Conservation (phyloP, 2,113 vertebrate species). For the Protobothrops flavoviridis region DNA sequence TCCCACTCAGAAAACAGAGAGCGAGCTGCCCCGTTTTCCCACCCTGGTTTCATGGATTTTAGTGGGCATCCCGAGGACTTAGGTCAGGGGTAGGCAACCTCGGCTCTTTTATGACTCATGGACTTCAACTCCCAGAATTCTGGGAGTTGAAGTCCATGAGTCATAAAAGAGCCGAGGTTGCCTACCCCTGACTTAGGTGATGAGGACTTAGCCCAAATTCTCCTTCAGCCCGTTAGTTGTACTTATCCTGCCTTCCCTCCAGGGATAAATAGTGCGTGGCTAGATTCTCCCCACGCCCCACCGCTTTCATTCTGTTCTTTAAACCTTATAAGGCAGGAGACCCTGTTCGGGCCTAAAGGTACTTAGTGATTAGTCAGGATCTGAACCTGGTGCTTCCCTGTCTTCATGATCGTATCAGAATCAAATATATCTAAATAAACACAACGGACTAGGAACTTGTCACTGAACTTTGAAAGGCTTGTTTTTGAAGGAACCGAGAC, state of each 20-base stretch:
- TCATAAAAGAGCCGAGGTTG: too few species aligned
- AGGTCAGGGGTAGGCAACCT: too few species aligned
- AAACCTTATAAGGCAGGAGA: not conserved
- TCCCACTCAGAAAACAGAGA: not conserved
- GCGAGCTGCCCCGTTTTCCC: not conserved
- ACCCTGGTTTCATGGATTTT: not conserved
- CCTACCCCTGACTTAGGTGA: too few species aligned
- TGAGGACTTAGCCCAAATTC: not conserved
- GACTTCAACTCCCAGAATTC: too few species aligned
- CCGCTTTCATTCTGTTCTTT: not conserved
- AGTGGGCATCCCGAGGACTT: too few species aligned
- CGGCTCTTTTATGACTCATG: too few species aligned
- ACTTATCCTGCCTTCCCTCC: not conserved
- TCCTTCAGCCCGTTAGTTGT: too few species aligned
- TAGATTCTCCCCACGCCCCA: not conserved
- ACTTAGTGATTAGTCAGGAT: not conserved
- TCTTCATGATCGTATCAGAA: not conserved
- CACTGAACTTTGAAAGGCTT: not conserved
- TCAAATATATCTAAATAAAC: not conserved
- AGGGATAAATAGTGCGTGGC: not conserved
- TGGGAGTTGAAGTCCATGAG: too few species aligned
- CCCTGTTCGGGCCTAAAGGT: not conserved
- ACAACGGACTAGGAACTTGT: not conserved
- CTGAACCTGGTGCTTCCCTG: not conserved
- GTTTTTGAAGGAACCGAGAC: not conserved